Base-by-base conservation (phyloP, 2,888 invertebrate genomes). In the Diploptera punctata region DNA sequence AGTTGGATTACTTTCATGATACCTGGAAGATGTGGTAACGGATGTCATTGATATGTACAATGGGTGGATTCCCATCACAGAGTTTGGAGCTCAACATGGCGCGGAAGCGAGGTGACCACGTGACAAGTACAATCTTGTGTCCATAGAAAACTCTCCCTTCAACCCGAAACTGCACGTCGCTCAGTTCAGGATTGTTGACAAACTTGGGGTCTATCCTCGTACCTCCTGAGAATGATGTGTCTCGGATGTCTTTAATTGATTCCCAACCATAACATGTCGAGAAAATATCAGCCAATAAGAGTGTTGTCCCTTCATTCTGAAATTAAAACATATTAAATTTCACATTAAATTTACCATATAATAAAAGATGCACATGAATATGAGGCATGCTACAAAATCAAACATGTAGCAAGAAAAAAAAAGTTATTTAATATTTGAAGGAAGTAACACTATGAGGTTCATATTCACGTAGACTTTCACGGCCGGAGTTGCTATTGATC, bases 21-120 rank as follows among this genome's bases (percentile, higher is more conserved):
- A 94, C 94, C 89, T 97, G 94, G 82, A 97, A 97, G 79, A 95
- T 96, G 79, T 94, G 93, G 82, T 96, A 97, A 80, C 95, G 87
- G 76, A 97, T 95, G 80, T 97, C 96, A 78, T 95, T 95, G 78
- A 97, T 95, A 83, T 95, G 95, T 71, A 96, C 93, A 47, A 94
- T 92, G 0, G 95, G 95, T 38, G 94, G 87, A 78, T 87, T 91
- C 60, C 90, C 90, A 77, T 92, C 91, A 77, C 90, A 90, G 74
- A 91, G 81, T 79, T 91, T 91, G 5, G 91, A 90, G 78, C 90
- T 90, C 52, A 96, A 85, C 95, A 96, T 95, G 68, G 92, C 93
- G 77, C 94, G 89, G 77, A 96, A 90, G 68, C 95, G 87, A 16
- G 94, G 90, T 3, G 95, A 96, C 73, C 95, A 95, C 2, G 96